Percentiles rank a stretch among this genome's conserved stretches.
Conservation (phyloP, 2,888 invertebrate species). For the Spodoptera exigua region DNA sequence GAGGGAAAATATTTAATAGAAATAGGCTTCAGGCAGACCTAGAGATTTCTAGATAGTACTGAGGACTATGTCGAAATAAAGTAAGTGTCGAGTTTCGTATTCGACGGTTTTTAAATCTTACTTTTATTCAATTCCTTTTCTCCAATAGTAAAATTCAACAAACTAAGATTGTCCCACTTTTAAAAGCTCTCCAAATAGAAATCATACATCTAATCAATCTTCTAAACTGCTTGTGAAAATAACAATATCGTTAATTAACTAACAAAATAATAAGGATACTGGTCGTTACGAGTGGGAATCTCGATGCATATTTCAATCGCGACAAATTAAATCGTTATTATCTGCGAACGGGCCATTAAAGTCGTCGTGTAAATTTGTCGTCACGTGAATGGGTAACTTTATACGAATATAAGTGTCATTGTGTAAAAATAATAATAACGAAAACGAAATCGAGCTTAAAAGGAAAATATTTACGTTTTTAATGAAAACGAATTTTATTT, state of each 20-base stretch:
- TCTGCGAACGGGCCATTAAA: slow-evolving; percentile 35
- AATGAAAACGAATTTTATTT: too few relatives aligned
- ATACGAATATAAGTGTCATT: slow-evolving; percentile 47
- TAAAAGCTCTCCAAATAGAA: not conserved
- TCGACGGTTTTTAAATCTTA: too few relatives aligned
- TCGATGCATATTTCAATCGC: slow-evolving; percentile 36
- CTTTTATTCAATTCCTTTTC: too few relatives aligned
- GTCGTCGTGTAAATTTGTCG: slow-evolving; percentile 36
- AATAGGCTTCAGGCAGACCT: too few relatives aligned
- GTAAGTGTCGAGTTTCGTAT: too few relatives aligned
- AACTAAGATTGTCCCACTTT: not conserved
- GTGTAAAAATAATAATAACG: slow-evolving; percentile 44
- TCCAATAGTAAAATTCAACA: too few relatives aligned
- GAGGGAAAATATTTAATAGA: too few relatives aligned
- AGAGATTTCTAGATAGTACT: too few relatives aligned
- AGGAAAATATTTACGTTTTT: slow-evolving; percentile 3
- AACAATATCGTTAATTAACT: slow-evolving; percentile 23
- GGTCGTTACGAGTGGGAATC: slow-evolving; percentile 12
- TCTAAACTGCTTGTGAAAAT: slow-evolving; percentile 16
- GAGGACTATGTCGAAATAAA: too few relatives aligned
- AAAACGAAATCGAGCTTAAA: slow-evolving; percentile 52
- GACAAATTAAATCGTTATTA: slow-evolving; percentile 47
- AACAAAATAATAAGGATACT: slow-evolving; percentile 26
- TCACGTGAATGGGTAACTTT: slow-evolving; percentile 47
- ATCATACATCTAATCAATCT: slow-evolving; percentile 1